Base-by-base conservation (phyloP, 2,113 vertebrate species). In the Oxyruncus cristatus region DNA sequence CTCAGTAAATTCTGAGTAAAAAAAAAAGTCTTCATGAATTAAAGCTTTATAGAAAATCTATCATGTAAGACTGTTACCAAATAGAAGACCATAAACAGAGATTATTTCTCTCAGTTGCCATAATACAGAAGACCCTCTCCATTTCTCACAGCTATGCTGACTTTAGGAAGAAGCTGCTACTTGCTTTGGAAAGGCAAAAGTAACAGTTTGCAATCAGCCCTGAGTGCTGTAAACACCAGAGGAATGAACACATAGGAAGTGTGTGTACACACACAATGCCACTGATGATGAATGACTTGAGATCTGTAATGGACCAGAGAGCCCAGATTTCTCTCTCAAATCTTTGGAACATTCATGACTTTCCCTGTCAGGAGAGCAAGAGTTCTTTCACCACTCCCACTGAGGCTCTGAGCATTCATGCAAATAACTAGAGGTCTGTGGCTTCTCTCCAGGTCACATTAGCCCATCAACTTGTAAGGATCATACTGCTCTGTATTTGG, bases 191-290 rank as follows among this genome's bases (percentile, higher is more conserved):
- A 78, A 78, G 74, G 11, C 9, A 75, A 63, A 71, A 83, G 6
- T 24, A 39, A 17, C 2, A 17, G 33, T 67, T 58, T 76, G 17
- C 27, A 65, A 6, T 35, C 26, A 68, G 28, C 4, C 7, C 22
- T 44, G 14, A 62, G 52, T 39, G 35, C 22, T 32, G 3, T 11
- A 42, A 85, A 52, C 17, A 68, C 10, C 27, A 10, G 7, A 50
- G 6, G 20, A 77, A 37, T 1, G 3, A 55, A 20, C 68, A 44
- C 1, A 0, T 6, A 5, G 7, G 2, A 10, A 32, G 19, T 33
- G 12, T 23, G 12, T 28, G 28, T 42, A 27, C 21, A 41, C 14
- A 22, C 10, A 63, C 32, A 50, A 3, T 62, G 65, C 3, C 15
- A 15, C 16, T 41, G 42, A 30, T 8, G 52, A 16, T 14, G 14